Base-by-base conservation (phyloP, 2,888 invertebrate species). In the Pammene aurita region DNA sequence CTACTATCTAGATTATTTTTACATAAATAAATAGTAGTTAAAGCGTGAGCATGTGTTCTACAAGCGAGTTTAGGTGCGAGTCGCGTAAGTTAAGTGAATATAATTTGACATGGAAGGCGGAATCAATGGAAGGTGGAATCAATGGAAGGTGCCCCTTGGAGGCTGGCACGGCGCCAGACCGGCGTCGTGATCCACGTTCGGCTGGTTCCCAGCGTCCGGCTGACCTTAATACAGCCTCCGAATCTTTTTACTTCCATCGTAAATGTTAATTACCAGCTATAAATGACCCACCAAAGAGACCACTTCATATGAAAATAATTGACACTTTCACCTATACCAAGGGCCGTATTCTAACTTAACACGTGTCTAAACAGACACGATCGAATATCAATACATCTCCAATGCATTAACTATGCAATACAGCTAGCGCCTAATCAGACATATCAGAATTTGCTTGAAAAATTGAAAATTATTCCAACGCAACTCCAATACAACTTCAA, bases 161-260 rank as follows among this genome's bases (percentile, higher is more conserved):
- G 72, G 69, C 76, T 89, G 90, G 90, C 88, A 71, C 70, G 38
- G 63, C 74, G 86, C 90, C 89, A 89, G 78, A 75, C 72, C 74
- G 76, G 76, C 78, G 74, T 82, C 79, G 81, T 70, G 73, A 72
- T 41, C 80, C 80, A 81, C 84, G 81, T 86, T 86, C 83, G 82
- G 79, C 88, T 87, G 89, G 87, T 89, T 88, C 86, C n/a, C 86
- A 83, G 78, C 81, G 83, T 87, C 86, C 86, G 85, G 79, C 78
- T 80, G 85, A 79, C 86, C 87, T 84, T 85, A 86, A 86, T 86
- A 84, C 81, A 79, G 76, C 80, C 78, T 77, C 76, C 75, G 76
- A 79, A 85, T 86, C 80, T 85, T 86, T 84, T 81, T 83, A 80
- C 78, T 79, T 81, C 81, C 83, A 76, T 77, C 85, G 83, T 88